These are phyloP conservation scores for Neria commutata DNA, from an alignment of 2,888 invertebrate genomes.

Conservation along the genomic window DNA sequence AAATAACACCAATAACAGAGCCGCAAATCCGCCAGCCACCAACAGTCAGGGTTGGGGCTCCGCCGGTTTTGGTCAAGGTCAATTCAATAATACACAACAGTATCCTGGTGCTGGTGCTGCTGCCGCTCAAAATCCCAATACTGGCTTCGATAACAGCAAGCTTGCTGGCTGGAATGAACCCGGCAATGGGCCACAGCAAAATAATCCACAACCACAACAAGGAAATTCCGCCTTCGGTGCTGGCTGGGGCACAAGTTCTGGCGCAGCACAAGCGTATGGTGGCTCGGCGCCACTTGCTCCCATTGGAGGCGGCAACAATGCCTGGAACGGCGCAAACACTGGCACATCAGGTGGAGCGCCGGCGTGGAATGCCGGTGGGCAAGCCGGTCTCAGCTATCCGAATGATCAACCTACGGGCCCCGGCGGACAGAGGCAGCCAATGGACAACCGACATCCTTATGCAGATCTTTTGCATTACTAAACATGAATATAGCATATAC, in stretches of 20 bases:
- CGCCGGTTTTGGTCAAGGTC: background rate
- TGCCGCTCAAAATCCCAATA: background rate
- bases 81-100: background rate
- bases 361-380: background rate
- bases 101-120: background rate
- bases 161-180: background rate
- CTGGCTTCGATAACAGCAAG: too few species aligned
- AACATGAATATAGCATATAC: too few species aligned
- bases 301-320: background rate
- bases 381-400: background rate
- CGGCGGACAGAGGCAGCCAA: background rate
- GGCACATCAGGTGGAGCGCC: background rate
- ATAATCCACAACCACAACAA: too few species aligned
- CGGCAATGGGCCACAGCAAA: too few species aligned
- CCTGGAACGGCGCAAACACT: background rate
- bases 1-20: background rate
- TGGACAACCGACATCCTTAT: background rate
- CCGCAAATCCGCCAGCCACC: background rate
- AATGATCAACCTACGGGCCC: background rate
- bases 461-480: too few species aligned
- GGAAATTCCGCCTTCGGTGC: too few species aligned
- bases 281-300: background rate
- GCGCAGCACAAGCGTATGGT: background rate
- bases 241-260: background rate
- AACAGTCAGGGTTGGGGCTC: background rate